Conservation (phyloP, 1,140 invertebrate genomes). For the Pseudomyrmex sp. region DNA sequence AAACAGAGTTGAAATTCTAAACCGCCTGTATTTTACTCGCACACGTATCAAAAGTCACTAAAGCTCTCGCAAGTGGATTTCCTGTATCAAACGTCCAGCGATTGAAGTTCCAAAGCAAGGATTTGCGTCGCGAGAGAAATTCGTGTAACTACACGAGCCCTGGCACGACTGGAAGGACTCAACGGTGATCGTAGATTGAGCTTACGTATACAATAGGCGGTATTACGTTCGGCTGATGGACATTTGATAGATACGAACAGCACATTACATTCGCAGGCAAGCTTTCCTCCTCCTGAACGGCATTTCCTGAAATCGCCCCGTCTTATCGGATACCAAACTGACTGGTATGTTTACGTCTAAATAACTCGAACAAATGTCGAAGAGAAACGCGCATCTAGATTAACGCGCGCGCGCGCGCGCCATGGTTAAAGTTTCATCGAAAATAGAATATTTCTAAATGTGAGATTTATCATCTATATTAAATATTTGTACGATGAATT, state of each 20-base stretch:
- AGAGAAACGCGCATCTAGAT: neutral
- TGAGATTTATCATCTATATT: neutral
- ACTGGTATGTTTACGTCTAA: slow-evolving; percentile 31
- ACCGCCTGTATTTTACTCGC: slow-evolving; percentile 44
- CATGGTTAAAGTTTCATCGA: neutral
- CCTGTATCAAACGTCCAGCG: slow-evolving; percentile 21
- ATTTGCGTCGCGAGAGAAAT: slow-evolving; percentile 48
- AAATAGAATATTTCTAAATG: slow-evolving; percentile 15
- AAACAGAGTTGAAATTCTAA: slow-evolving; percentile 38
- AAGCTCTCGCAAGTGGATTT: slow-evolving; percentile 33
- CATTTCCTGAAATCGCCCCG: slow-evolving; percentile 37
- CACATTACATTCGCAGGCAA: slow-evolving; percentile 47
- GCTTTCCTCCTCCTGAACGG: slow-evolving; percentile 34
- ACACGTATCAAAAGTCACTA: slow-evolving; percentile 36
- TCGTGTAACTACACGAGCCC: slow-evolving; percentile 10
- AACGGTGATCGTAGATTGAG: slow-evolving; percentile 60
- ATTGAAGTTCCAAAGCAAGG: slow-evolving; percentile 46
- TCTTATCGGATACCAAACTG: slow-evolving; percentile 14
- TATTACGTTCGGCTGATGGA: slow-evolving; percentile 62
- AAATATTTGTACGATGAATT: neutral
- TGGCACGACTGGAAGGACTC: neutral
- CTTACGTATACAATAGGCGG: slow-evolving; percentile 59
- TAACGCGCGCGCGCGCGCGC: neutral
- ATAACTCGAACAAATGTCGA: slow-evolving; percentile 21
- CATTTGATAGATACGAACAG: slow-evolving; percentile 69